Evolutionary conservation across 1,140 invertebrate species (phyloP), one percentile per base, ranked within the genome.

Genomic region (Eumaeus atala): DNA sequence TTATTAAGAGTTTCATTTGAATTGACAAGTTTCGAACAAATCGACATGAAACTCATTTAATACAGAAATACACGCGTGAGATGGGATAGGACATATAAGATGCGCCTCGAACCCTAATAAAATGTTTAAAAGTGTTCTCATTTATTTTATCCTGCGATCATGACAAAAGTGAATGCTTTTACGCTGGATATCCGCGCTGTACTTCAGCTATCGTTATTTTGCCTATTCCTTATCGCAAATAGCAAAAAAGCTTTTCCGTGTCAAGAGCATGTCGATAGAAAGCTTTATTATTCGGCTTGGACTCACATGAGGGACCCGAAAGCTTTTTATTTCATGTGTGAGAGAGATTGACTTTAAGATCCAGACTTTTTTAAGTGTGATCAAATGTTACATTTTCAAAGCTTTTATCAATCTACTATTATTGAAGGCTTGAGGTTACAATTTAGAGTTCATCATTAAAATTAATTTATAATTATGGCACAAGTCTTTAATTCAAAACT

Each of bases 191-290:
- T 64, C 59, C 56, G 58, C 50, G 40, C 56, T 59, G 38, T 51
- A 51, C 58, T 44, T 48, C 53, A 42, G 48, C 54, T 63, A 57
- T 59, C 48, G 61, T 36, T 52, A 44, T 48, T 58, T 51, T 51
- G 11, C 51, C 50, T 64, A 67, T 74, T 68, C 62, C 71, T 80
- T 81, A 77, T 76, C 75, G 72, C 58, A 57, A 70, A 53, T 53
- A 64, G 72, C 69, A 83, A 85, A 85, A 80, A 81, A 82, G 75
- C 70, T 69, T 78, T 85, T 81, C 74, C 77, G 59, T 79, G 77
- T 83, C 74, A 77, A 84, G 72, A 69, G 69, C 65, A 28, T 73
- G 72, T 80, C 70, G 77, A 81, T 74, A 64, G 66, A 74, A 74
- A 70, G 72, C 61, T 52, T 63, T 71, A 84, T 83, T 85, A 77